Evolutionary conservation across 2,888 invertebrate genomes (phyloP).

Genomic region (Machimus atricapillus): DNA sequence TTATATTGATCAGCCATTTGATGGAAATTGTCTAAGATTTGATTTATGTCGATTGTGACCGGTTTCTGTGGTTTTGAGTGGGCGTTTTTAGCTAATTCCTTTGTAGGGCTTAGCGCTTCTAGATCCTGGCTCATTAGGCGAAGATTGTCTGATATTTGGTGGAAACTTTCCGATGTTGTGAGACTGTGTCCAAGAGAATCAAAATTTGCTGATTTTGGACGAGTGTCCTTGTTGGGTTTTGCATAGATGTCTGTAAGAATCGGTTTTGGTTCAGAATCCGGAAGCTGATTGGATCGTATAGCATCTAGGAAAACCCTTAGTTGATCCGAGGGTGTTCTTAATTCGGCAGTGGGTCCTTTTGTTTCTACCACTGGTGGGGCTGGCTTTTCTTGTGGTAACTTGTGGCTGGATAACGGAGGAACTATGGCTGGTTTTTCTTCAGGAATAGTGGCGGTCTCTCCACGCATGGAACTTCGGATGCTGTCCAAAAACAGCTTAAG

Average conservation of each 20-base stretch:
- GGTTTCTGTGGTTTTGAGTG: constrained; percentile 47
- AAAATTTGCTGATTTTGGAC: constrained; percentile 47
- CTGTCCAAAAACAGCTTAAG: constrained; percentile 59
- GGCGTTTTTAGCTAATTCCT: constrained; percentile 17
- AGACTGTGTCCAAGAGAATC: constrained; percentile 57
- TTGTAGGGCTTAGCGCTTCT: constrained; percentile 58
- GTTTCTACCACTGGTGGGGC: not conserved
- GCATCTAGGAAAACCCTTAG: constrained; percentile 60
- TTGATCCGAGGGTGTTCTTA: constrained; percentile 61
- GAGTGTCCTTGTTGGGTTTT: constrained; percentile 10
- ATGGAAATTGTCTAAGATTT: constrained; percentile 61
- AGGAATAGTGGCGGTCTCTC: constrained; percentile 55
- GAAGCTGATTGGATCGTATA: constrained; percentile 61
- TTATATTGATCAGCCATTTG: constrained; percentile 62
- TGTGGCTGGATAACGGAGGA: constrained; percentile 42
- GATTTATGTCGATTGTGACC: constrained; percentile 58
- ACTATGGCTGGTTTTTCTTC: constrained; percentile 55
- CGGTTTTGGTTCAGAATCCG: constrained; percentile 56
- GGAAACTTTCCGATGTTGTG: constrained; percentile 60
- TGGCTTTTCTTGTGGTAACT: not conserved
- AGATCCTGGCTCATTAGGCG: constrained; percentile 61
- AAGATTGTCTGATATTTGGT: constrained; percentile 61
- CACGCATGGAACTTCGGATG: constrained; percentile 60
- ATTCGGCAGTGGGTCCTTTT: constrained; percentile 49
- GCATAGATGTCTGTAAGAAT: constrained; percentile 1